phyloP scores from a whole-genome alignment of 2,797 vertebrate genomes.

The Melanogrammus aeglefinus region DNA sequence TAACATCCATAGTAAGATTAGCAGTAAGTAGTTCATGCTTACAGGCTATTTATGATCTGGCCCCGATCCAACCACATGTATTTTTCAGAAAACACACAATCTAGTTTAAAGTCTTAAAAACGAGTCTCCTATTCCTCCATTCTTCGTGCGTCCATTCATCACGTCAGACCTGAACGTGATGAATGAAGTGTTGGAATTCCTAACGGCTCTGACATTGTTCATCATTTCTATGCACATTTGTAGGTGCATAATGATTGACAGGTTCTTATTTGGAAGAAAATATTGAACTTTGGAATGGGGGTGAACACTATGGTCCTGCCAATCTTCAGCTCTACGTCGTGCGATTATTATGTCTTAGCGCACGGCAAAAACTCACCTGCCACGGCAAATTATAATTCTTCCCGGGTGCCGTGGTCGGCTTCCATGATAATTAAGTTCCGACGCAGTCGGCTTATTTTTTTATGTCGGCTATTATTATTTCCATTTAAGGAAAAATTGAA shows the following conservation, averaged over 20 bases:
- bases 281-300: slow-evolving; percentile 33
- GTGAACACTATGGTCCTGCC: slow-evolving; percentile 13
- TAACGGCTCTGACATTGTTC: slow-evolving; percentile 41
- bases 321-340: slow-evolving; percentile 25
- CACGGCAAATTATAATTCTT: neutral
- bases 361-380: neutral
- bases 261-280: slow-evolving; percentile 38
- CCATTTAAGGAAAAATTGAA: neutral
- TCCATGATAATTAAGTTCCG: neutral
- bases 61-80: too few species aligned
- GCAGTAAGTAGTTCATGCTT: too few species aligned
- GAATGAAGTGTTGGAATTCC: slow-evolving; percentile 49
- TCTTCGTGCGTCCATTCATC: neutral
- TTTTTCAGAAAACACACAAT: too few species aligned
- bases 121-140: neutral
- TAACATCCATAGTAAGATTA: too few species aligned
- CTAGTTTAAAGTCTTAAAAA: neutral
- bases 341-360: neutral
- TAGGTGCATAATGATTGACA: slow-evolving; percentile 25
- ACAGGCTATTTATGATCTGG: too few species aligned
- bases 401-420: neutral
- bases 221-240: slow-evolving; percentile 38
- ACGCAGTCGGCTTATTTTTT: neutral
- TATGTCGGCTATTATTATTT: neutral
- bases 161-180: slow-evolving; percentile 35